phyloP scores from a whole-genome alignment of 1,140 invertebrate genomes.

The Oryctes rhinoceros region DNA sequence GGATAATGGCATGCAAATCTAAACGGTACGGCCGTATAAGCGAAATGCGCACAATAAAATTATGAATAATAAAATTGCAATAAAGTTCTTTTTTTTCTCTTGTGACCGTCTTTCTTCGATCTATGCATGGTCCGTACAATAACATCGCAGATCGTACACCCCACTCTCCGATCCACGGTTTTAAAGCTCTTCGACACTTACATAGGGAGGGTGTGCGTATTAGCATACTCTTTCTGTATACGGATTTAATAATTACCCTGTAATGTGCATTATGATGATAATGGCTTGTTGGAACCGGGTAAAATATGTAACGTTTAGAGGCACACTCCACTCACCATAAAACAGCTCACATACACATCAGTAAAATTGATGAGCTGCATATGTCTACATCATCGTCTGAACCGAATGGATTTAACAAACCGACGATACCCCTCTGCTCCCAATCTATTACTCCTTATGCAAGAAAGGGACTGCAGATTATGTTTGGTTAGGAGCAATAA shows the following conservation, averaged over 20 bases:
- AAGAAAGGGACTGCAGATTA: slow-evolving; percentile 7
- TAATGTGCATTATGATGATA: slow-evolving; percentile 47
- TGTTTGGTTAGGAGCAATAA: slow-evolving; percentile 40
- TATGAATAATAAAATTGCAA: slow-evolving; percentile 45
- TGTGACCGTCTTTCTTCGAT: slow-evolving; percentile 27
- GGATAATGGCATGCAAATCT: slow-evolving; percentile 42
- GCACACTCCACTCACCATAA: slow-evolving; percentile 45
- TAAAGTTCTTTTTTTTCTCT: slow-evolving; percentile 36
- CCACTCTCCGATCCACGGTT: background rate
- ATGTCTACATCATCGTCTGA: slow-evolving; percentile 41
- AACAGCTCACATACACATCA: slow-evolving; percentile 22
- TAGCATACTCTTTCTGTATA: slow-evolving; percentile 45
- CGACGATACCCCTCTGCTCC: slow-evolving; percentile 10
- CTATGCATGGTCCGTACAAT: slow-evolving; percentile 5
- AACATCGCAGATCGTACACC: background rate
- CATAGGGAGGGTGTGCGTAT: slow-evolving; percentile 44
- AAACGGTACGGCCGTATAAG: slow-evolving; percentile 22
- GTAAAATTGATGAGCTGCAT: slow-evolving; percentile 46
- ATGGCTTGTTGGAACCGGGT: slow-evolving; percentile 42
- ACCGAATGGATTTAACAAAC: slow-evolving; percentile 37
- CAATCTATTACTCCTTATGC: background rate
- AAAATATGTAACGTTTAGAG: slow-evolving; percentile 42
- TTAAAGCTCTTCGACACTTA: slow-evolving; percentile 33
- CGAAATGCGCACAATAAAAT: slow-evolving; percentile 42
- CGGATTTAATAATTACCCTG: slow-evolving; percentile 47